Percentiles rank a stretch among this genome's conserved stretches.
Evolutionary conservation across 2,888 invertebrate species (phyloP).

Genomic region (Amiota communis): DNA sequence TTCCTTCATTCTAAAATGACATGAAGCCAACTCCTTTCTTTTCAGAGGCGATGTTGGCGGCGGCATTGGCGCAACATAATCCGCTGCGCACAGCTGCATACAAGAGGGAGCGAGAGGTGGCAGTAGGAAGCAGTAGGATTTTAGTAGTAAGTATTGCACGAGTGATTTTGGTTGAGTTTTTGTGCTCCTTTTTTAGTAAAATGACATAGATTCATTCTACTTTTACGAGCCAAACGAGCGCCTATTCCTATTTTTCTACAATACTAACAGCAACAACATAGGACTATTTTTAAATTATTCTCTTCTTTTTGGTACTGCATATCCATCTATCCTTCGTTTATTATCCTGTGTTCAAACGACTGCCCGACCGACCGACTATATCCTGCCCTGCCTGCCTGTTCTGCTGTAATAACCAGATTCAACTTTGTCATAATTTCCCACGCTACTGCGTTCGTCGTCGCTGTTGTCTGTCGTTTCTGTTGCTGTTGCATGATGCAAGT

Average conservation of each 20-base stretch:
- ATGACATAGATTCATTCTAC: background rate
- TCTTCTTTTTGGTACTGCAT: background rate
- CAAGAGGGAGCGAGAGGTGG: too few species aligned
- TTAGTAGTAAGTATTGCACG: background rate
- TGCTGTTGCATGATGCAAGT: background rate
- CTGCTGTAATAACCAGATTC: constrained; percentile 16
- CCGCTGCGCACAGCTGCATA: constrained; percentile 1
- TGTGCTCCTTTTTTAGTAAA: background rate
- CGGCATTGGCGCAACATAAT: background rate
- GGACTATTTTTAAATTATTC: background rate
- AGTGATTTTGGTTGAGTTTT: background rate
- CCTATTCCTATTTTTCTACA: background rate
- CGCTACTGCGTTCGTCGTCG: background rate
- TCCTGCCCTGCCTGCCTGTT: background rate
- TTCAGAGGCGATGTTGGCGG: background rate
- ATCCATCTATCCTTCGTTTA: background rate
- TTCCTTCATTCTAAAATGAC: background rate
- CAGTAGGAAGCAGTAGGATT: background rate
- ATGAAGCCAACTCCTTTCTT: constrained; percentile 2
- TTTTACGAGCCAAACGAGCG: background rate
- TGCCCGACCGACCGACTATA: background rate
- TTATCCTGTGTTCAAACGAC: too few species aligned
- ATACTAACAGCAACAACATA: background rate
- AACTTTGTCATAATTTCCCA: constrained; percentile 59
- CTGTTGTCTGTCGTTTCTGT: background rate